Base-by-base conservation (phyloP, 2,888 invertebrate species). In the Orthosia incerta region DNA sequence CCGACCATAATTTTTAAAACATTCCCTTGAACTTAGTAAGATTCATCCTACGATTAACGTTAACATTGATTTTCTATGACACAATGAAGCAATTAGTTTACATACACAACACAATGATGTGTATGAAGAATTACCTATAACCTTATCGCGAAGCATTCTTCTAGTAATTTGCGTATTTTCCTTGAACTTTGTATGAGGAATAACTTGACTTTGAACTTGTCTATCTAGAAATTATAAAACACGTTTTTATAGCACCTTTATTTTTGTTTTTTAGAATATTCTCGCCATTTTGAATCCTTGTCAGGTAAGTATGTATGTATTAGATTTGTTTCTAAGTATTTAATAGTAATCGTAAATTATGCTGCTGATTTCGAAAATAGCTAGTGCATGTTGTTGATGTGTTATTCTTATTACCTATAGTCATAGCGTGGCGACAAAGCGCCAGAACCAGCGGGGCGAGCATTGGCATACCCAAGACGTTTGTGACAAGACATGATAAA, bases 111-210 rank as follows among this genome's bases (percentile, higher is more conserved):
- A 62, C 61, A 76, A 46, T 57, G n/a, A 71, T 67, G 46, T 56
- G n/a, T n/a, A n/a, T n/a, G n/a, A n/a, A n/a, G n/a, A n/a, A n/a
- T n/a, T n/a, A n/a, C 4, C 4, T 63, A 62, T 51, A 31, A 31
- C 26, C 46, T 55, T 46, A 76, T 63, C 57, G 53, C 51, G 57
- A 46, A 46, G 20, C n/a, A 74, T 69, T 60, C 62, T 63, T 60
- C 26, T 46, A 23, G 16, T 51, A 48, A 75, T 74, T 71, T 46
- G 26, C 55, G 4, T 65, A 72, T 69, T 83, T 79, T 83, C 80
- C 81, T 79, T 48, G 23, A 74, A 62, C 59, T 71, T 26, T 68
- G 51, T 62, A 50, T 74, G n/a, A 51, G 16, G 16, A 48, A 15
- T 55, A 50, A 26, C 16, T 23, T 51, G 45, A 56, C 7, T 51